Base-by-base conservation (phyloP, 1,140 invertebrate genomes). In the Augochlora pura region DNA sequence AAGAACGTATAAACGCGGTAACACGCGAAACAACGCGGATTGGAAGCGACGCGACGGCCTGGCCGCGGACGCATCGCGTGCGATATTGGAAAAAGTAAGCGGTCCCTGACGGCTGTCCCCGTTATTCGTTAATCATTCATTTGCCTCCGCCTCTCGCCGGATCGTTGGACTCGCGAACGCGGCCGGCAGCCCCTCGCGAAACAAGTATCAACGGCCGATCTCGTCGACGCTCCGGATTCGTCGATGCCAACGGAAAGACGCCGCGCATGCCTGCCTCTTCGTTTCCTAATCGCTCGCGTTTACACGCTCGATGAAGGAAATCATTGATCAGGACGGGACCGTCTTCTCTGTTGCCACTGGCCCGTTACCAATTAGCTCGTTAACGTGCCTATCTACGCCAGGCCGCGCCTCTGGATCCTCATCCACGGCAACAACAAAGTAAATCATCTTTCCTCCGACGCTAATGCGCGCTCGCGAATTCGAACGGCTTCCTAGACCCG, bases 331-430 rank as follows among this genome's bases (percentile, higher is more conserved):
- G 39, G 70, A 76, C 18, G 54, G 62, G 75, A 46, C 42, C 67
- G 75, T 67, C 27, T 62, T 70, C 67, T 46, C 67, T 46, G 66
- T 77, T 70, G 27, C 39, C 57, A 70, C 25, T 57, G 57, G 25
- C n/a, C 67, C 75, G 59, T 70, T 77, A 77, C 66, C 75, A 70
- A 77, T 77, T 77, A 76, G 57, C 75, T 77, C 57, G 65, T 77
- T 77, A 77, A 63, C 59, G 38, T 77, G 57, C 59, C 12, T 62
- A 27, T 14, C 57, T 63, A n/a, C 27, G 46, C 16, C n/a, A 39
- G 18, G 14, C 74, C 54, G 54, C 65, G 57, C 74, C 59, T 77
- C 18, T 57, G 21, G 21, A 7, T 57, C 54, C 54, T n/a, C 54
- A n/a, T 57, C 54, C 6, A 18, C 7, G 7, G 6, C 54, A 9